Evolutionary conservation across 2,888 invertebrate species (phyloP).

Genomic region (Lasioglossum figueresi): DNA sequence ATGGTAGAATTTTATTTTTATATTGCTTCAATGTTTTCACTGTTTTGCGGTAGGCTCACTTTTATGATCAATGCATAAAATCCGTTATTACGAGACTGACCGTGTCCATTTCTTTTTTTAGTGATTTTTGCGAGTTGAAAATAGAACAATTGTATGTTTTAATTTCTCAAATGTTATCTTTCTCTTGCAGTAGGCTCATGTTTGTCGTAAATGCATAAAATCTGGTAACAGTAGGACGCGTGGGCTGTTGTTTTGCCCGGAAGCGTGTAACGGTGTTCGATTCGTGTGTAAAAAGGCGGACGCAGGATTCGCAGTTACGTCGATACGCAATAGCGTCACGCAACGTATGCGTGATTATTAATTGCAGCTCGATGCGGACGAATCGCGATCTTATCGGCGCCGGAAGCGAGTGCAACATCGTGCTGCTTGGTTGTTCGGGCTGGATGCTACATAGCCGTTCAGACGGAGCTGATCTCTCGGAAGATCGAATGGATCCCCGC

Average conservation of each 20-base stretch:
- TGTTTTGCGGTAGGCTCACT: too few species aligned
- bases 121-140: too few species aligned
- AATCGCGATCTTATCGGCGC: slow-evolving; percentile 77
- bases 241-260: not conserved
- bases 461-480: not conserved
- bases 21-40: too few species aligned
- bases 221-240: not conserved
- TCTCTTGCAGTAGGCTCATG: too few species aligned
- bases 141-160: not conserved
- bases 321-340: slow-evolving; percentile 80
- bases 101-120: not conserved
- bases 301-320: slow-evolving; percentile 49
- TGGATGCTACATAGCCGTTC: slow-evolving; percentile 1
- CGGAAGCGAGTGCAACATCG: slow-evolving; percentile 73
- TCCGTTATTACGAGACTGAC: not conserved
- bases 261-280: not conserved
- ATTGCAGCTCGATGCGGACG: slow-evolving; percentile 74
- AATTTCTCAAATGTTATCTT: too few species aligned
- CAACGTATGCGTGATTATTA: slow-evolving; percentile 81
- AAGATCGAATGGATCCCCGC: not conserved
- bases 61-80: too few species aligned
- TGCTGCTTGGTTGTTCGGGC: not conserved
- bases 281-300: slow-evolving; percentile 4
- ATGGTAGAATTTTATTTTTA: too few species aligned
- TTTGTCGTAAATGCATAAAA: too few species aligned